Conservation (phyloP, 2,113 vertebrate genomes). For the Cebidichthys violaceus region DNA sequence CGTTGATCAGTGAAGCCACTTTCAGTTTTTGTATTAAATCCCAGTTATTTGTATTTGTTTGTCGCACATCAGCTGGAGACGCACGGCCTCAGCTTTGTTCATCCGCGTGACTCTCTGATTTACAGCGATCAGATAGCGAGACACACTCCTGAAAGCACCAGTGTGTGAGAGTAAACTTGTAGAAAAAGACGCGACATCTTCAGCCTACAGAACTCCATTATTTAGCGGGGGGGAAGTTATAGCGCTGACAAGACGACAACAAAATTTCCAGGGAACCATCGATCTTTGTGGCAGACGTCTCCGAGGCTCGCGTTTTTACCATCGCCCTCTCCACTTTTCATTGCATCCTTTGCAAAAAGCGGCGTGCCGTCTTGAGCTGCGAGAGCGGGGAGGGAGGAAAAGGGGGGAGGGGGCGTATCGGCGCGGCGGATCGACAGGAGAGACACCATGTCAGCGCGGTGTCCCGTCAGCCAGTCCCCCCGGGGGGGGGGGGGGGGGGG, state of each 20-base stretch:
- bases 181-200: slow-evolving; percentile 51
- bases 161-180: slow-evolving; percentile 28
- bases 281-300: slow-evolving; percentile 62
- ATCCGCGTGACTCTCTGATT: slow-evolving; percentile 13
- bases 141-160: slow-evolving; percentile 33
- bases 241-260: slow-evolving; percentile 61
- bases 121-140: slow-evolving; percentile 33
- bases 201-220: slow-evolving; percentile 62
- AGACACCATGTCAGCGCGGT: slow-evolving; percentile 74
- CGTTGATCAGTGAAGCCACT: neutral
- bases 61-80: slow-evolving; percentile 7
- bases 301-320: slow-evolving; percentile 46
- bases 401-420: slow-evolving; percentile 53
- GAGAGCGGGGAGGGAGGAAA: slow-evolving; percentile 37
- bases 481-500: slow-evolving; percentile 36
- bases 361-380: slow-evolving; percentile 30
- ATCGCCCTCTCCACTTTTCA: slow-evolving; percentile 32
- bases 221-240: slow-evolving; percentile 63
- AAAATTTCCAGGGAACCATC: slow-evolving; percentile 61
- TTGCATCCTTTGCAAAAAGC: slow-evolving; percentile 46
- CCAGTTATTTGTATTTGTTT: neutral
- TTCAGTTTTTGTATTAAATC: neutral
- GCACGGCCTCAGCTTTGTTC: slow-evolving; percentile 10
- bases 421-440: slow-evolving; percentile 61
- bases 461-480: slow-evolving; percentile 56